phyloP scores from a whole-genome alignment of 2,888 invertebrate species.

The Thecocarcelia acutangulata region DNA sequence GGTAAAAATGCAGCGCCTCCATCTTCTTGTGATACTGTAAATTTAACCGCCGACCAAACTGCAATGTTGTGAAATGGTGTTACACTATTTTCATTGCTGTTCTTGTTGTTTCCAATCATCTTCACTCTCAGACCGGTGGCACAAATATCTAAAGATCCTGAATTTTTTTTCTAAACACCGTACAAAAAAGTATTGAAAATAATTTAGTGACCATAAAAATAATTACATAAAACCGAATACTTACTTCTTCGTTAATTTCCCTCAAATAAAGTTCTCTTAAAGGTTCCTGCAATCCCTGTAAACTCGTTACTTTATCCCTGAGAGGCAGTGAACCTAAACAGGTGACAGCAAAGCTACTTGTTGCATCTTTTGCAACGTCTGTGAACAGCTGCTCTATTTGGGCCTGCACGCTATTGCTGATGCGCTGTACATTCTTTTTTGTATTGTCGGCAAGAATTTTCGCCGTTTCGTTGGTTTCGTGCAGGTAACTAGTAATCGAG shows the following conservation, averaged over 20 bases:
- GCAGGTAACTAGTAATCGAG: slow-evolving; percentile 77
- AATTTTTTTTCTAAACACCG: slow-evolving; percentile 75
- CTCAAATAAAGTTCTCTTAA: slow-evolving; percentile 87
- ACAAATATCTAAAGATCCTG: slow-evolving; percentile 80
- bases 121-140: slow-evolving; percentile 87
- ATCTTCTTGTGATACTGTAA: slow-evolving; percentile 86
- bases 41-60: slow-evolving; percentile 95
- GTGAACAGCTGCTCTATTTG: slow-evolving; percentile 93
- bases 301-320: slow-evolving; percentile 89
- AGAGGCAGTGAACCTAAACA: slow-evolving; percentile 92
- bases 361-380: slow-evolving; percentile 86
- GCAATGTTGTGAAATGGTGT: slow-evolving; percentile 95
- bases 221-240: slow-evolving; percentile 13
- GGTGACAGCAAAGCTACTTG: slow-evolving; percentile 87
- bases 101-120: slow-evolving; percentile 81
- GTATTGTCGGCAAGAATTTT: slow-evolving; percentile 75
- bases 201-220: background rate
- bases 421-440: slow-evolving; percentile 79
- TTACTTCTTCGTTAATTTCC: slow-evolving; percentile 78
- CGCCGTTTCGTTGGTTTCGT: slow-evolving; percentile 73
- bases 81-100: slow-evolving; percentile 80
- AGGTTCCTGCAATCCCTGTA: slow-evolving; percentile 91
- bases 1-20: slow-evolving; percentile 90
- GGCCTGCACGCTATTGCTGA: slow-evolving; percentile 90
- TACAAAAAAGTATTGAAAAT: background rate